Percentiles rank a stretch among this genome's conserved stretches.
phyloP scores from a whole-genome alignment of 2,888 invertebrate species.

The Fissipunctia ypsillon region DNA sequence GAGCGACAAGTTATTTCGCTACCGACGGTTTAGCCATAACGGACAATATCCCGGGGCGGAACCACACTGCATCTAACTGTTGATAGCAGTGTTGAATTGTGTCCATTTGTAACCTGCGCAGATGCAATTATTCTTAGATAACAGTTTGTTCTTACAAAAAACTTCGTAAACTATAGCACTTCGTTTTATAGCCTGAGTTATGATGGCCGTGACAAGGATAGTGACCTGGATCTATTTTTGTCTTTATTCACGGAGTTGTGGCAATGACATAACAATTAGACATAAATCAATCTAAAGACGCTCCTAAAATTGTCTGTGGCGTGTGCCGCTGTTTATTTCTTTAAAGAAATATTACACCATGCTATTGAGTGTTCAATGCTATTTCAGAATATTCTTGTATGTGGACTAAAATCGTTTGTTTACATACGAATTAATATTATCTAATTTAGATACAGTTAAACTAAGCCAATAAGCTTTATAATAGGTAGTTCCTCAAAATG shows the following conservation, averaged over 20 bases:
- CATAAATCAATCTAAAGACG: conserved; percentile 53
- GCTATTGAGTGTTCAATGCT: conserved; percentile 17
- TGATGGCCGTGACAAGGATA: conserved; percentile 37
- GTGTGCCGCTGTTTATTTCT: conserved; percentile 43
- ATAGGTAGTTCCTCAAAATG: conserved; percentile 51
- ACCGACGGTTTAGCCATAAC: conserved; percentile 50
- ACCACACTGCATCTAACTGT: conserved; percentile 74
- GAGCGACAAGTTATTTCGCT: conserved; percentile 55
- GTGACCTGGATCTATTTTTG: conserved; percentile 44
- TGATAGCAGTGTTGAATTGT: conserved; percentile 77
- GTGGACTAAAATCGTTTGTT: conserved; percentile 14
- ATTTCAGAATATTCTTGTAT: conserved; percentile 23
- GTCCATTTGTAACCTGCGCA: conserved; percentile 76
- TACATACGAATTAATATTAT: conserved; percentile 9
- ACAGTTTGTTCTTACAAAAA: conserved; percentile 68
- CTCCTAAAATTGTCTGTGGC: conserved; percentile 49
- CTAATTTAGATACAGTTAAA: conserved; percentile 8
- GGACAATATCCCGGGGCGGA: conserved; percentile 64
- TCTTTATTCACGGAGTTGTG: conserved; percentile 39
- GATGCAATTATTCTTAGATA: conserved; percentile 74
- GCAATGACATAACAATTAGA: conserved; percentile 63
- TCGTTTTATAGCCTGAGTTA: conserved; percentile 54
- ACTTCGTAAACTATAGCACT: conserved; percentile 51
- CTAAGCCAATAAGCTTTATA: too few relatives aligned
- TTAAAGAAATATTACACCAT: conserved; percentile 26